Conservation (phyloP, 2,888 invertebrate genomes). For the Capitulum mitella region DNA sequence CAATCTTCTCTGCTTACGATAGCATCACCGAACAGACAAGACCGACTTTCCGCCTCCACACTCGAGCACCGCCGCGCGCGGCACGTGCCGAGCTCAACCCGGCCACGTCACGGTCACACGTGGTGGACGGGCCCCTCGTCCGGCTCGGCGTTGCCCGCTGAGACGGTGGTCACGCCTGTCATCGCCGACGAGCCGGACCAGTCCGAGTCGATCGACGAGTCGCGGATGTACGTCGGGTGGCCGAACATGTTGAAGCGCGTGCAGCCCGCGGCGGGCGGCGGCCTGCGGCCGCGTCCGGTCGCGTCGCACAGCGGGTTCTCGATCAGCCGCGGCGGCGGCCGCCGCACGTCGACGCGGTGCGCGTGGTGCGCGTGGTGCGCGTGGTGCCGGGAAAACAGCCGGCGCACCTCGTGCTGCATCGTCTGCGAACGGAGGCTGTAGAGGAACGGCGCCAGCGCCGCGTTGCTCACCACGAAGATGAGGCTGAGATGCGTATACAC, state of each 20-base stretch:
- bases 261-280: background rate
- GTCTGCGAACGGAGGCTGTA: constrained; percentile 67
- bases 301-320: background rate
- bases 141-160: background rate
- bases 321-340: no score
- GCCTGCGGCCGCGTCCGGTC: background rate
- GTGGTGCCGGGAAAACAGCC: constrained; percentile 43
- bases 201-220: constrained; percentile 8
- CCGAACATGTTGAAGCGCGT: background rate
- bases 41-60: background rate
- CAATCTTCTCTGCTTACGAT: no score
- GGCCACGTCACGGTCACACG: no score
- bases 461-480: constrained; percentile 54
- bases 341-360: background rate
- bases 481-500: constrained; percentile 43
- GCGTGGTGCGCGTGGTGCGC: background rate
- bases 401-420: constrained; percentile 53
- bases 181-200: background rate
- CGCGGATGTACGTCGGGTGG: background rate
- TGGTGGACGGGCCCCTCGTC: background rate
- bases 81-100: no score
- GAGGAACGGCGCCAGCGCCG: constrained; percentile 62
- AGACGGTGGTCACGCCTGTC: background rate
- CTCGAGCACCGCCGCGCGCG: background rate
- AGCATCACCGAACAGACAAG: no score